phyloP scores from a whole-genome alignment of 2,113 vertebrate genomes.

The Steatornis caripensis region DNA sequence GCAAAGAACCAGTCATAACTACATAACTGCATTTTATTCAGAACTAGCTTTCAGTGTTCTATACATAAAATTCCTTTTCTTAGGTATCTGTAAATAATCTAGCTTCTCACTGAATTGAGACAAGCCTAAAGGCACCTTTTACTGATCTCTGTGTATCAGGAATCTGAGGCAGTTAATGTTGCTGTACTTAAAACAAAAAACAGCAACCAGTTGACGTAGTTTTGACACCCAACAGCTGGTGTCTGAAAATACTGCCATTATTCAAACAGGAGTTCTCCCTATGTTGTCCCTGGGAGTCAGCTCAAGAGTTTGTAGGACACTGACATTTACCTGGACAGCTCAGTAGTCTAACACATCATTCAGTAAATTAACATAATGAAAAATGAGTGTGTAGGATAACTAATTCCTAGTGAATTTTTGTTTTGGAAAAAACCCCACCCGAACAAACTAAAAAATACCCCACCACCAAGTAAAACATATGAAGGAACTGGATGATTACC shows the following conservation, averaged over 20 bases:
- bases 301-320: not conserved
- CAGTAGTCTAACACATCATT: not conserved
- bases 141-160: not conserved
- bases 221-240: not conserved
- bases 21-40: not conserved
- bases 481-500: not conserved
- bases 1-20: not conserved
- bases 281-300: not conserved
- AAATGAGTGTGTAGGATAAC: not conserved
- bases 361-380: not conserved
- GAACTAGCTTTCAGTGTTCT: not conserved
- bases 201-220: not conserved
- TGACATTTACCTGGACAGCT: not conserved
- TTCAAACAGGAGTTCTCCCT: not conserved
- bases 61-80: not conserved
- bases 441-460: not conserved
- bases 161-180: not conserved
- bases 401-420: not conserved
- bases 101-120: not conserved
- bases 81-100: slow-evolving; percentile 4
- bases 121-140: not conserved
- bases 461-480: not conserved
- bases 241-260: not conserved
- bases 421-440: not conserved
- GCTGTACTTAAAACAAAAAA: not conserved